These are phyloP conservation scores for Salmo trutta DNA, from an alignment of 2,797 vertebrate species.

Conservation along the genomic window DNA sequence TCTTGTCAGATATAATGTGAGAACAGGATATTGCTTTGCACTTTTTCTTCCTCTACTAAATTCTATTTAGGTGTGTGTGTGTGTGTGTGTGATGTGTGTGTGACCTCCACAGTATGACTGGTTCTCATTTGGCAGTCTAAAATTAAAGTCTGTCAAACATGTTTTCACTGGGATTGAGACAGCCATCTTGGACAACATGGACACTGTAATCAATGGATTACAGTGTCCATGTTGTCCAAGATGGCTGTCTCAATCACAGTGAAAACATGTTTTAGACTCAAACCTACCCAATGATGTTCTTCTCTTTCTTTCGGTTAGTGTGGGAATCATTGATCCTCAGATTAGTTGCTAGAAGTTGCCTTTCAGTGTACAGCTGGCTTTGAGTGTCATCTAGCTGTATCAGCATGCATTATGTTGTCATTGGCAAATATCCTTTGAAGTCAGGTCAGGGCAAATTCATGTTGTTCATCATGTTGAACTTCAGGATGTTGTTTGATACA, in stretches of 20 bases:
- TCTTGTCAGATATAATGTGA: constrained; percentile 13
- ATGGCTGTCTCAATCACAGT: too few species aligned
- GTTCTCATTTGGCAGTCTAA: constrained; percentile 1
- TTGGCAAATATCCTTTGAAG: not conserved
- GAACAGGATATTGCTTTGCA: constrained; percentile 11
- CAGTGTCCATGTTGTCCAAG: too few species aligned
- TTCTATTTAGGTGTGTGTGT: not conserved
- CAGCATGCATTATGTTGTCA: not conserved
- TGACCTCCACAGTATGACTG: not conserved
- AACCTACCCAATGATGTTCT: not conserved
- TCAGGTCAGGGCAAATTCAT: not conserved
- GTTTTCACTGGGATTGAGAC: not conserved
- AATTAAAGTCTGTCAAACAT: not conserved
- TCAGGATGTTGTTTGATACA: too few species aligned
- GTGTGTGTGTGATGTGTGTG: not conserved
- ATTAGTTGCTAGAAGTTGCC: not conserved
- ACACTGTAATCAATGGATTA: not conserved
- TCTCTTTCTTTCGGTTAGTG: not conserved
- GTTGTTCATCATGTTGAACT: too few species aligned
- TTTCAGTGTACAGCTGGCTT: not conserved
- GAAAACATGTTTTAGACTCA: not conserved
- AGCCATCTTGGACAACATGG: not conserved
- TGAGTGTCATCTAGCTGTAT: not conserved
- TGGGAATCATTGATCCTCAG: not conserved
- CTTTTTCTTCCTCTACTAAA: not conserved